These are phyloP conservation scores for Lipotes vexillifer DNA, from an alignment of 2,113 vertebrate genomes.

Conservation along the genomic window DNA sequence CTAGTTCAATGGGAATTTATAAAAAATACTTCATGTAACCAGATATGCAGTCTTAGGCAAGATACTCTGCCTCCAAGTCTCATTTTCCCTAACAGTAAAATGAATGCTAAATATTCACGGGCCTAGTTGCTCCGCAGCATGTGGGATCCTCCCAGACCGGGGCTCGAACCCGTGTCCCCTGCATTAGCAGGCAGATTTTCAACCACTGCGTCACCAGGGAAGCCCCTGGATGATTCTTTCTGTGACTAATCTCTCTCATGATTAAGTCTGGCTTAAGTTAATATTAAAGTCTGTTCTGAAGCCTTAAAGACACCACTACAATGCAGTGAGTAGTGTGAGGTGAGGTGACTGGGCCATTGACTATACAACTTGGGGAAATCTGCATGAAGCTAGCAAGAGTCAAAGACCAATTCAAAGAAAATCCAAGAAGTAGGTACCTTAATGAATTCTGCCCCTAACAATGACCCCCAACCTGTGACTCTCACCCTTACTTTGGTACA, in stretches of 20 bases:
- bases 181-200: too few relatives aligned
- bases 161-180: too few relatives aligned
- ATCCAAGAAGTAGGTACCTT: background rate
- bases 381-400: background rate
- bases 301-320: background rate
- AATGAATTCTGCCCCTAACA: background rate
- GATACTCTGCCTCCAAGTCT: background rate
- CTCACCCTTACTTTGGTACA: background rate
- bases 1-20: background rate
- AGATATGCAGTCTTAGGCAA: background rate
- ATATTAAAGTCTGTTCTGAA: background rate
- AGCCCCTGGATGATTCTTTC: background rate
- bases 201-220: too few relatives aligned
- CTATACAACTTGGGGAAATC: background rate
- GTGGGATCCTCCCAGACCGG: too few relatives aligned
- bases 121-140: too few relatives aligned
- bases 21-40: background rate
- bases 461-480: background rate
- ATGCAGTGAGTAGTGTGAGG: background rate
- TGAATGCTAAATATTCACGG: background rate
- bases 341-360: background rate
- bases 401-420: background rate
- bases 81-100: background rate
- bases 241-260: background rate
- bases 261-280: conserved; percentile 27